Base-by-base conservation (phyloP, 2,888 invertebrate genomes). In the Dynastes maya region DNA sequence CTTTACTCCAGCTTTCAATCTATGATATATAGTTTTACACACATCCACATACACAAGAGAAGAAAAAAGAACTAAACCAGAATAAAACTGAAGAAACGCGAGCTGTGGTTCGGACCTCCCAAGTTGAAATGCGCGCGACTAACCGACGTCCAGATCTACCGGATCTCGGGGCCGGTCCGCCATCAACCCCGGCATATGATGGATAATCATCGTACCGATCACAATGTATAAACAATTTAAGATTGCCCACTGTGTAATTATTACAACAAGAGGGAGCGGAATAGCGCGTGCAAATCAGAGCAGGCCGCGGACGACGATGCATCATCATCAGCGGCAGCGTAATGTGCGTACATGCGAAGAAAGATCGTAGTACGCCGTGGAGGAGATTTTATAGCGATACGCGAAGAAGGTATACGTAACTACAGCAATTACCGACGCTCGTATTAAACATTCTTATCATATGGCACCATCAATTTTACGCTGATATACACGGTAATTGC, bases 71-170 rank as follows among this genome's bases (percentile, higher is more conserved):
- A 79, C 78, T 67, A 82, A 84, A 85, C 84, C 86, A 86, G 65
- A 65, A 65, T 65, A 65, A 65, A 85, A 85, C 84, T 84, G 83
- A 86, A 86, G 86, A 87, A 86, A 86, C 86, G 84, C 84, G 84
- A n/a, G 71, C 71, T 8, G 45, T 8, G 45, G 45, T 55, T 72
- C 53, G 82, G 87, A 87, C 87, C 87, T 86, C 87, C 87, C 87
- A 87, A 87, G 87, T 85, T 77, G 87, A 82, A 79, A 55, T 55
- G 55, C 71, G 71, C 55, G 55, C 81, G 79, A 79, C 78, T 45
- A 45, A 45, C 45, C 45, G 45, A 45, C 11, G 78, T 77, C 79
- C 77, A 78, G 80, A 82, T 79, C 81, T 75, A 71, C 80, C 76
- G 77, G 78, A 63, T 79, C 75, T 70, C 80, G 76, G 51, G 75